These are phyloP conservation scores for Oreohelix idahoensis DNA, from an alignment of 1,140 invertebrate species.

Conservation along the genomic window DNA sequence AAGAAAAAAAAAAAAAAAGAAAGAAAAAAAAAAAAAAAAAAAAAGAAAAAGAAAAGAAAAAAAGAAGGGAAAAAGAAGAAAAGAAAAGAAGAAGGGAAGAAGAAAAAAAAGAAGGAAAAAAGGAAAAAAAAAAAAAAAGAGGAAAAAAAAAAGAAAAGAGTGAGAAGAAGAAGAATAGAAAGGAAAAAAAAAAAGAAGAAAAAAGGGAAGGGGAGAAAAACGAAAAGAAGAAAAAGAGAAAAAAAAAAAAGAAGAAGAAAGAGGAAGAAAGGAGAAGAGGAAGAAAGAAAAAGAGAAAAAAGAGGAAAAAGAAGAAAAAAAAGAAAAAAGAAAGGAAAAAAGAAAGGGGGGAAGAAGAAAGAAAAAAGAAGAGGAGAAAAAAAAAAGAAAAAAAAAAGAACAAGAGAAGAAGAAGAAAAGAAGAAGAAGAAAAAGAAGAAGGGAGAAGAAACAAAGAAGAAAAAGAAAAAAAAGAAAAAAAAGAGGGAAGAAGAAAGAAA, in stretches of 20 bases:
- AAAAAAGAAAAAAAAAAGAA: neutral
- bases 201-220: neutral
- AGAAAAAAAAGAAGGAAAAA: neutral
- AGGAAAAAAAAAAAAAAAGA: too few relatives aligned
- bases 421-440: neutral
- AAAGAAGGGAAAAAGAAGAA: neutral
- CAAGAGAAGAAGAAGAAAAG: neutral
- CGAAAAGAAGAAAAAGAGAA: slow-evolving; percentile 4
- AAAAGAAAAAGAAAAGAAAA: neutral
- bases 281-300: neutral
- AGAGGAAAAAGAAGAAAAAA: slow-evolving; percentile 19
- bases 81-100: neutral
- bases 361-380: neutral
- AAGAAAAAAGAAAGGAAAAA: neutral
- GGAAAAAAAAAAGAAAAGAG: neutral
- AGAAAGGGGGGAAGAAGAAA: neutral
- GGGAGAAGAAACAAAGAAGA: neutral
- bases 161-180: too few relatives aligned
- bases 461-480: neutral
- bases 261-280: neutral
- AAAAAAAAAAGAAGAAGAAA: too few relatives aligned
- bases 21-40: neutral
- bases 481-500: neutral
- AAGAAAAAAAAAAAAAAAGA: neutral
- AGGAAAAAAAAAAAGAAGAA: neutral